phyloP scores from a whole-genome alignment of 1,140 invertebrate species.

The Macrobrachium rosenbergii region DNA sequence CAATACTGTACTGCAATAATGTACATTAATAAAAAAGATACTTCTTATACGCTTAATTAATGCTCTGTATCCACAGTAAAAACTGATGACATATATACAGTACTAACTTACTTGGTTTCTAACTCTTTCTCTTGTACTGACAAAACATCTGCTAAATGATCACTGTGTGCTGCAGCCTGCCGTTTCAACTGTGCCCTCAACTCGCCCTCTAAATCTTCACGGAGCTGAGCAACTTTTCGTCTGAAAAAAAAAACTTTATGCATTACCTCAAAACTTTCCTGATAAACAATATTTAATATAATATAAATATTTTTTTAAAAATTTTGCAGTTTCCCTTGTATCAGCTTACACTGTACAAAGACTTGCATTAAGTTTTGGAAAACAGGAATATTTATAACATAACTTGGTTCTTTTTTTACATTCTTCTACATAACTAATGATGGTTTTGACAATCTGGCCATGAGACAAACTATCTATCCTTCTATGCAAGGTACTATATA shows the following conservation, averaged over 20 bases:
- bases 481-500: no score
- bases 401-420: no score
- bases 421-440: no score
- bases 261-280: background rate
- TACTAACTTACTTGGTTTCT: slow-evolving; percentile 80
- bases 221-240: slow-evolving; percentile 75
- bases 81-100: background rate
- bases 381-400: no score
- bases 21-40: background rate
- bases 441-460: no score
- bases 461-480: no score
- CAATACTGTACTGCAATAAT: no score
- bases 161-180: slow-evolving; percentile 85
- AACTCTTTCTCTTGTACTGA: slow-evolving; percentile 80
- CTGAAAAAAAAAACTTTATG: slow-evolving; percentile 14
- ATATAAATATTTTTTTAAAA: slow-evolving; percentile 24
- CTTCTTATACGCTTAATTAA: background rate
- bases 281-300: slow-evolving; percentile 61
- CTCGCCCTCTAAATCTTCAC: slow-evolving; percentile 80
- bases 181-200: slow-evolving; percentile 82
- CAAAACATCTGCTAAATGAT: slow-evolving; percentile 82
- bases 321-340: no score
- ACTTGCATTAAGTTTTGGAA: no score
- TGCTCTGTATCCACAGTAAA: background rate
- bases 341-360: no score